Evolutionary conservation across 2,797 vertebrate species (phyloP).

Genomic region (Parotocinclus haroldoi): DNA sequence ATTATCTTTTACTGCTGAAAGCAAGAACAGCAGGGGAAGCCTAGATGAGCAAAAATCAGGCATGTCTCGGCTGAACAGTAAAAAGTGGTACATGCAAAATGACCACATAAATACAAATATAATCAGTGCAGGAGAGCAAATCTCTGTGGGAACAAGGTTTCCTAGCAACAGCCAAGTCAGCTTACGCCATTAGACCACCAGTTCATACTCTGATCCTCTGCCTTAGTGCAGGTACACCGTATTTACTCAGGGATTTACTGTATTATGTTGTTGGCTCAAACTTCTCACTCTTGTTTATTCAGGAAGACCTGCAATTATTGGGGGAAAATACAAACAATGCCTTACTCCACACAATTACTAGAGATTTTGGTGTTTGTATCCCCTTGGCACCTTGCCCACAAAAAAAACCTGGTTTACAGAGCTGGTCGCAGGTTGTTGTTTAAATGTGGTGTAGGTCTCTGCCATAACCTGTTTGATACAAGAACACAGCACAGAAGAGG

Average conservation of each 20-base stretch:
- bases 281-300: constrained; percentile 18
- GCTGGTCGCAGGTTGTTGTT: constrained; percentile 20
- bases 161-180: constrained; percentile 37
- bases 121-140: constrained; percentile 17
- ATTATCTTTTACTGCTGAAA: background rate
- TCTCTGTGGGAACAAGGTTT: constrained; percentile 23
- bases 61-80: background rate
- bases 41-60: background rate
- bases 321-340: constrained; percentile 26
- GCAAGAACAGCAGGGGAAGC: background rate
- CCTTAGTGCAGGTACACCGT: constrained; percentile 21
- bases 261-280: constrained; percentile 24
- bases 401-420: constrained; percentile 21
- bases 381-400: constrained; percentile 12
- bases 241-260: constrained; percentile 28
- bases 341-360: constrained; percentile 7
- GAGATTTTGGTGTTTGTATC: background rate
- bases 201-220: constrained; percentile 24
- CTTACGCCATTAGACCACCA: constrained; percentile 22
- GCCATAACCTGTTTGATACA: constrained; percentile 17
- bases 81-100: constrained; percentile 10
- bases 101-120: constrained; percentile 1
- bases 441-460: constrained; percentile 9
- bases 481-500: constrained; percentile 28
- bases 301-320: constrained; percentile 31